Base-by-base conservation (phyloP, 1,140 invertebrate species). In the Heterodera schachtii region DNA sequence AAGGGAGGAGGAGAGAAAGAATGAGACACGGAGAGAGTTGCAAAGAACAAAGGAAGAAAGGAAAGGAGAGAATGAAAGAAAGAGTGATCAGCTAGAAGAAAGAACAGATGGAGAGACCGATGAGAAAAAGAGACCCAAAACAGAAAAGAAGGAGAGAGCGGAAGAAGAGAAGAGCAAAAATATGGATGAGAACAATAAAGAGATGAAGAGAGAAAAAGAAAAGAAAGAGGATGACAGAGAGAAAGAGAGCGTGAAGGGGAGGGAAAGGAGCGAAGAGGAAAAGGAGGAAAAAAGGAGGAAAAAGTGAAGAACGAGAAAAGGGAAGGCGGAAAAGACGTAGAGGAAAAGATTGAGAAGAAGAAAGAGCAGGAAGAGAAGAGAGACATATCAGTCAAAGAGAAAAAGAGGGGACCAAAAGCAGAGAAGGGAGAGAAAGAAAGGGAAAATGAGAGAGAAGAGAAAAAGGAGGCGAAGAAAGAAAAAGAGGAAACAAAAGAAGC, bases 401-500 rank as follows among this genome's bases (percentile, higher is more conserved):
- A 75, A 67, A 75, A 75, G 74, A 46, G 60, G 43, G 43, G 43
- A 8, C 2, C 19, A 9, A 19, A 75, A 75, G 60, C 3, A 31
- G 60, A 9, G 43, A 46, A 75, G 31, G 60, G 8, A 46, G 47
- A 57, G 19, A 21, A 57, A 41, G 47, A 46, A 52, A 75, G 11
- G 43, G 11, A 76, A 11, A 47, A 44, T 11, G 52, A 76, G n/a
- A 66, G 7, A 11, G 41, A n/a, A 71, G 31, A 71, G 9, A 43
- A 47, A 60, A 46, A 11, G 11, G 76, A 78, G 31, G 6, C 11
- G 49, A 66, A 66, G 9, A 31, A 60, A n/a, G 47, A 19, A 80
- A 9, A 76, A 21, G 75, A 31, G 13, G 11, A 79, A 73, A 81
- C 41, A 64, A 13, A 7, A 46, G 78, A 64, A 31, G 57, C 79